Percentiles rank a stretch among this genome's conserved stretches.
Conservation (phyloP, 2,797 vertebrate species). For the Lagocephalus sceleratus region DNA sequence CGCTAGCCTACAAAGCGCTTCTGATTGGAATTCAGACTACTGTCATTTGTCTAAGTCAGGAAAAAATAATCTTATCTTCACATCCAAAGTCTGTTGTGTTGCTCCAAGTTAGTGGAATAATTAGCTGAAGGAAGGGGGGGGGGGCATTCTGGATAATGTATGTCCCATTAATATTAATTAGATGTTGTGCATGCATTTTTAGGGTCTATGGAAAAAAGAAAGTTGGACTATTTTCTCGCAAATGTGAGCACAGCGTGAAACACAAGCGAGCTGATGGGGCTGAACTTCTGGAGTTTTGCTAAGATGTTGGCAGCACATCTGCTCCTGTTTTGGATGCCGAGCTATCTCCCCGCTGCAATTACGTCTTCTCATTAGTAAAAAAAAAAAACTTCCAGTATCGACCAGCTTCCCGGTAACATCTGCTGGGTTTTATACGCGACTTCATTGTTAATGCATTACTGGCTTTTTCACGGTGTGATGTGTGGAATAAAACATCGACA, state of each 20-base stretch:
- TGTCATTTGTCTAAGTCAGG: slow-evolving; percentile 60
- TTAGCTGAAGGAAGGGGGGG: slow-evolving; percentile 40
- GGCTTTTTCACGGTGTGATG: slow-evolving; percentile 39
- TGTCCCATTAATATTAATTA: slow-evolving; percentile 68
- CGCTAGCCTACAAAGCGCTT: slow-evolving; percentile 42
- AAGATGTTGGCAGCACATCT: slow-evolving; percentile 26
- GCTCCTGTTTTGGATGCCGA: slow-evolving; percentile 46
- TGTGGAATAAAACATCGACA: slow-evolving; percentile 40
- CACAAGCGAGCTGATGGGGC: slow-evolving; percentile 23
- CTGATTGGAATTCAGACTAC: slow-evolving; percentile 55
- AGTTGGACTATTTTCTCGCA: slow-evolving; percentile 32
- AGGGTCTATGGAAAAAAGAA: slow-evolving; percentile 45
- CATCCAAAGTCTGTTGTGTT: slow-evolving; percentile 43
- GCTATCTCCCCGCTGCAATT: slow-evolving; percentile 58
- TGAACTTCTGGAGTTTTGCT: slow-evolving; percentile 15
- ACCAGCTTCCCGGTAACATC: slow-evolving; percentile 62
- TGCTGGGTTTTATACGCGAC: slow-evolving; percentile 59
- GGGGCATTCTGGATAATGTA: slow-evolving; percentile 56
- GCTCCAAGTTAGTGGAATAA: slow-evolving; percentile 49
- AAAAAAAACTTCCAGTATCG: slow-evolving; percentile 53
- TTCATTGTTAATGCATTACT: slow-evolving; percentile 65
- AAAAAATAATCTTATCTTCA: slow-evolving; percentile 50
- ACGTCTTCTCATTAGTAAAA: slow-evolving; percentile 67
- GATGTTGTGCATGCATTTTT: slow-evolving; percentile 57
- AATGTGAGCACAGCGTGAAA: slow-evolving; percentile 24